Base-by-base conservation (phyloP, 2,888 invertebrate genomes). In the Lacanobia wlatinum region DNA sequence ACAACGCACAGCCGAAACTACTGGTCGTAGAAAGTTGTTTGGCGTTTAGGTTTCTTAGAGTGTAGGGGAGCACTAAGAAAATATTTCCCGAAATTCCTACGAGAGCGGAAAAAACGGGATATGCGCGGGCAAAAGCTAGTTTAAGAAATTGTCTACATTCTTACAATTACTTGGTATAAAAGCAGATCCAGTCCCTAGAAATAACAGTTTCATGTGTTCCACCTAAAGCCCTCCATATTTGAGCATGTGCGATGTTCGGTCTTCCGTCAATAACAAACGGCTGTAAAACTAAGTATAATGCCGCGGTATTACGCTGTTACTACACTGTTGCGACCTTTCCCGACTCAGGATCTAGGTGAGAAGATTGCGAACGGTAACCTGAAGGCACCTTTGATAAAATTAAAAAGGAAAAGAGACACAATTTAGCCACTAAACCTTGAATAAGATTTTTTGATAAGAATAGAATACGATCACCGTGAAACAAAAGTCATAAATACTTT, bases 251-350 rank as follows among this genome's bases (percentile, higher is more conserved):
- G 46, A 64, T 62, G 43, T 56, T 81, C n/a, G 34, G 7, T 58
- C 62, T 65, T 63, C 62, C 59, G 21, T 59, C 78, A 82, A 66
- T 66, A 77, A 48, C 52, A 61, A 79, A 38, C 38, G 48, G 23
- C 58, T 55, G 50, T 71, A 71, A 62, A 80, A 66, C 53, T 66
- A 56, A 56, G 28, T 28, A 28, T 28, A 78, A 63, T 78, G 53
- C 58, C 52, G 8, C 65, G 43, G 58, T 59, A 71, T 77, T 82
- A 82, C 82, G 70, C 64, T 10, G 23, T 50, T 77, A 53, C 43
- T 40, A 65, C 62, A 67, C 78, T 38, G 34, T 23, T 53, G 14
- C 65, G 77, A 82, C 64, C 78, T 82, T 70, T 78, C 28, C 50
- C 21, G 52, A 64, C 34, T 77, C 28, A 14, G 58, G 28, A 76